phyloP scores from a whole-genome alignment of 2,797 vertebrate genomes.

The Eurystomus glaucurus region DNA sequence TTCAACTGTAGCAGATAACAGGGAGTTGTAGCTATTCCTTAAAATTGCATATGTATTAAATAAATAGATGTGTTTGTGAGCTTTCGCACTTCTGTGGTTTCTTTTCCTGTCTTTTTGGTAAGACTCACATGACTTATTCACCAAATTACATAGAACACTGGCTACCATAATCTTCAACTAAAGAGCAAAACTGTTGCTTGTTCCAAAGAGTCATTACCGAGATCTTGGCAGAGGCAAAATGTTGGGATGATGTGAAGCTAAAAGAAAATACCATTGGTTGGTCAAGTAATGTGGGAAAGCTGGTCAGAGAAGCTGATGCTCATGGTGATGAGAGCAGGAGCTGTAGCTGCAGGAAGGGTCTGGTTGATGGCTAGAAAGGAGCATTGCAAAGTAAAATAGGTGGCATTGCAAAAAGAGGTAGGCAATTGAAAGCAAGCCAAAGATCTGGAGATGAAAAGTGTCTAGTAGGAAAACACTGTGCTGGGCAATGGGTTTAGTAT shows the following conservation, averaged over 20 bases:
- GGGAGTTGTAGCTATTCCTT: background rate
- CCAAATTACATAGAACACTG: background rate
- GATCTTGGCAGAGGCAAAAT: background rate
- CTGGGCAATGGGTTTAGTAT: background rate
- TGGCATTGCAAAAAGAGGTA: background rate
- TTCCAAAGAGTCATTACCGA: background rate
- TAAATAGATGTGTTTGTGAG: background rate
- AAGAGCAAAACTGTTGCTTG: background rate
- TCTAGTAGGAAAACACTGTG: background rate
- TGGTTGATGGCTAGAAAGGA: background rate
- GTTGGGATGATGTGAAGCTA: background rate
- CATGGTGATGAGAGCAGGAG: fast-evolving
- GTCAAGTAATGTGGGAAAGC: background rate
- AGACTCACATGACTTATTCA: background rate
- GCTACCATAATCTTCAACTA: background rate
- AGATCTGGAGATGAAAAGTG: background rate
- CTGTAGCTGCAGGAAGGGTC: background rate
- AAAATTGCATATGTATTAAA: background rate
- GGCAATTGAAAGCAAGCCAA: background rate
- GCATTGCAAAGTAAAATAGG: fast-evolving
- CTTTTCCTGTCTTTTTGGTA: background rate
- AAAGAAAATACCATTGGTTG: background rate
- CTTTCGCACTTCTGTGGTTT: background rate
- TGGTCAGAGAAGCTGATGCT: background rate
- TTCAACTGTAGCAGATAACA: background rate